phyloP scores from a whole-genome alignment of 2,797 vertebrate species.

The Philypnodon macrostomus region DNA sequence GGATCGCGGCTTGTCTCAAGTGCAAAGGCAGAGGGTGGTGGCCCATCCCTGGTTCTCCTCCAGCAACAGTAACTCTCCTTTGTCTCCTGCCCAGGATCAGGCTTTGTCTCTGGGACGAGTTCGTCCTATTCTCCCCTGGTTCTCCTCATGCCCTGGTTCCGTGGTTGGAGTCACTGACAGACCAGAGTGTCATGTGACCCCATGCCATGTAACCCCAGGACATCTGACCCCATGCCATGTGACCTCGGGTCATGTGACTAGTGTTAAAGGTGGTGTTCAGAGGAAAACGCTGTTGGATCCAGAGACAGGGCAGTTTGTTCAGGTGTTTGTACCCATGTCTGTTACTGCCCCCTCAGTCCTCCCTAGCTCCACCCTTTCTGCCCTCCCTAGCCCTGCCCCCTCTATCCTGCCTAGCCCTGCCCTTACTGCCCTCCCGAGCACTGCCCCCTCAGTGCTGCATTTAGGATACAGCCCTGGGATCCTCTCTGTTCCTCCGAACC shows the following conservation, averaged over 20 bases:
- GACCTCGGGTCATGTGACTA: conserved; percentile 8
- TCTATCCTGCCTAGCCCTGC: background rate
- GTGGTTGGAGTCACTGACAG: background rate
- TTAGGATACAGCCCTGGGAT: background rate
- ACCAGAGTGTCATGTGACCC: background rate
- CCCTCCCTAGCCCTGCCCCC: conserved; percentile 25
- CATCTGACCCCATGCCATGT: conserved; percentile 69
- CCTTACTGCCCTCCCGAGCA: too few relatives aligned
- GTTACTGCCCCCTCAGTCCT: conserved; percentile 35
- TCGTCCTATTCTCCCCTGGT: conserved; percentile 1
- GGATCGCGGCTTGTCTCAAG: background rate
- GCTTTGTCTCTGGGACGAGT: background rate
- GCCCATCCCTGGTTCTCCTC: conserved; percentile 4
- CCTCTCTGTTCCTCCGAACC: background rate
- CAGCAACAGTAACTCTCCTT: conserved; percentile 8
- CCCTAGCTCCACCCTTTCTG: conserved; percentile 31
- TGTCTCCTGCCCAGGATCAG: conserved; percentile 25
- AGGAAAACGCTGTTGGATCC: conserved; percentile 85
- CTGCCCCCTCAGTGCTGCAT: background rate
- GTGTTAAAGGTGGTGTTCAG: conserved; percentile 71
- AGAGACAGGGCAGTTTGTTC: conserved; percentile 85
- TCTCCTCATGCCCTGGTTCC: background rate
- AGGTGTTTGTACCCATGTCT: conserved; percentile 79
- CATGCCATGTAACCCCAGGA: conserved; percentile 2
- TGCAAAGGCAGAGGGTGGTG: too few relatives aligned